Conservation (phyloP, 2,797 vertebrate genomes). For the Aselliscus stoliczkanus region DNA sequence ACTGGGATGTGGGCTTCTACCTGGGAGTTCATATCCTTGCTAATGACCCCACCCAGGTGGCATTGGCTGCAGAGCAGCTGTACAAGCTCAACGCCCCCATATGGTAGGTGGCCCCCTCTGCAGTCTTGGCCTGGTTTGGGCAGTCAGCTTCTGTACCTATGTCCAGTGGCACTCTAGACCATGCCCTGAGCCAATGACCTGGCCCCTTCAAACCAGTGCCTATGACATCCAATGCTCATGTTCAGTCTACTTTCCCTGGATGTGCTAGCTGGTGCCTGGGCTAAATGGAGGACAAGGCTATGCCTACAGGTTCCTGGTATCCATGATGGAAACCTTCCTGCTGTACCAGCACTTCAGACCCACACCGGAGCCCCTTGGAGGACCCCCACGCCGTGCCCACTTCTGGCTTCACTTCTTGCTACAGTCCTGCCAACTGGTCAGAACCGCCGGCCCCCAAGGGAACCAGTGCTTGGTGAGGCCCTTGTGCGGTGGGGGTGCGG, state of each 20-base stretch:
- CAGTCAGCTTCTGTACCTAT: not conserved
- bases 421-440: slow-evolving; percentile 86
- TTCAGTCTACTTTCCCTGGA: not conserved
- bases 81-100: slow-evolving; percentile 90
- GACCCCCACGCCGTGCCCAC: slow-evolving; percentile 84
- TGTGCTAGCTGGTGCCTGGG: not conserved
- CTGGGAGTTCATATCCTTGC: slow-evolving; percentile 90
- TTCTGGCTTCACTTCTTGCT: slow-evolving; percentile 93
- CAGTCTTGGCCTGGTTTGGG: not conserved
- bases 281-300: not conserved
- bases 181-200: not conserved
- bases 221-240: not conserved
- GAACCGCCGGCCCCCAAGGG: slow-evolving; percentile 60
- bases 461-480: slow-evolving; percentile 85
- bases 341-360: slow-evolving; percentile 89
- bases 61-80: slow-evolving; percentile 90
- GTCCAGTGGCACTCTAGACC: not conserved
- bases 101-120: slow-evolving; percentile 81
- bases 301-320: slow-evolving; percentile 88
- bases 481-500: not conserved
- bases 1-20: slow-evolving; percentile 96
- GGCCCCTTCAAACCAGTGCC: not conserved
- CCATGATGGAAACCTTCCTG: slow-evolving; percentile 93
- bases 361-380: slow-evolving; percentile 72
- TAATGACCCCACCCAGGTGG: slow-evolving; percentile 88